Evolutionary conservation across 1,140 invertebrate species (phyloP).

Genomic region (Vanessa tameamea): DNA sequence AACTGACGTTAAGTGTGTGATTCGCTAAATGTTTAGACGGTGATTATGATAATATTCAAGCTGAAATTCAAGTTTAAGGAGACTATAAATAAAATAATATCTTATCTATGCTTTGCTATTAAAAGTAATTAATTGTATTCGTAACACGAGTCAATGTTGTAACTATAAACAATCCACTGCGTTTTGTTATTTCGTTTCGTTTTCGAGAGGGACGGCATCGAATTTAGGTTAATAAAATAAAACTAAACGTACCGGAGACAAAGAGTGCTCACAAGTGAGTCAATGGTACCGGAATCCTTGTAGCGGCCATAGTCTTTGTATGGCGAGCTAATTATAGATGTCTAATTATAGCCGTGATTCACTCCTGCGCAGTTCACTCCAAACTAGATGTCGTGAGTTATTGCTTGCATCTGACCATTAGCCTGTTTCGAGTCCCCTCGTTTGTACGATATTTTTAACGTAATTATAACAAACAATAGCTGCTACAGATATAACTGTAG

Average conservation of each 20-base stretch:
- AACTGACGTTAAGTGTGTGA: too few species aligned
- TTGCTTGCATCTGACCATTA: conserved; percentile 39
- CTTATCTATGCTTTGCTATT: background rate
- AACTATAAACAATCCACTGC: too few species aligned
- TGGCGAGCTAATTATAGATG: conserved; percentile 57
- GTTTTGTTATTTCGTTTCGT: background rate
- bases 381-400: conserved; percentile 47
- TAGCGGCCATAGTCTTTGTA: conserved; percentile 48
- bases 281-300: conserved; percentile 54
- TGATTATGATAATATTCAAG: too few species aligned
- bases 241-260: conserved; percentile 13
- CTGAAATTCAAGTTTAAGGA: too few species aligned
- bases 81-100: too few species aligned
- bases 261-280: conserved; percentile 41
- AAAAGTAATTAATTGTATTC: background rate
- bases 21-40: too few species aligned
- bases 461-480: background rate
- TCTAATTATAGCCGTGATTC: conserved; percentile 64
- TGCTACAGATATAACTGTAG: background rate
- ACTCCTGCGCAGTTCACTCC: conserved; percentile 53
- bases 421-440: background rate
- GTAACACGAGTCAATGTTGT: too few species aligned
- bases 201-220: background rate
- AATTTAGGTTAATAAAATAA: conserved; percentile 15
- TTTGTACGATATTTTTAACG: conserved; percentile 4